A percentile compares a stretch with the other conserved stretches of the same genome.
These are phyloP conservation scores for Acanthisitta chloris DNA, from an alignment of 2,113 vertebrate genomes.

Conservation along the genomic window DNA sequence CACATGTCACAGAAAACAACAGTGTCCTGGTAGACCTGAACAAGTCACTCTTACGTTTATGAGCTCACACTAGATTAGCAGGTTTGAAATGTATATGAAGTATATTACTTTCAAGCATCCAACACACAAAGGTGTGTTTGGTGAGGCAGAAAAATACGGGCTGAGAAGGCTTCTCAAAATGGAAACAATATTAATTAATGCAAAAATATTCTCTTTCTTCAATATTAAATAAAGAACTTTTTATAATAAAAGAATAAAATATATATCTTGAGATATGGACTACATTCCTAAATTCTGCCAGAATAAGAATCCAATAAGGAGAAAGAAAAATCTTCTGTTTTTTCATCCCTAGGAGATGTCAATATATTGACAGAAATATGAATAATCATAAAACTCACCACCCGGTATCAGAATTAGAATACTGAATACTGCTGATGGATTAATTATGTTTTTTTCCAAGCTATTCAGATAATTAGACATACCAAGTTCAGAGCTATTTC, in stretches of 20 bases:
- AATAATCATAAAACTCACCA: conserved; percentile 68
- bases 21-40: not conserved
- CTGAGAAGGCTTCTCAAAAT: not conserved
- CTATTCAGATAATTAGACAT: conserved; percentile 76
- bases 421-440: conserved; percentile 68
- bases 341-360: conserved; percentile 53
- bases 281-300: not conserved
- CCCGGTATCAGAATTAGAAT: conserved; percentile 51
- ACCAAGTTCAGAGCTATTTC: conserved; percentile 72
- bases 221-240: not conserved
- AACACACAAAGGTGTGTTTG: not conserved
- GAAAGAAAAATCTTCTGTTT: not conserved
- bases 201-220: not conserved
- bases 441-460: conserved; percentile 72
- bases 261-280: not conserved
- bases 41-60: not conserved
- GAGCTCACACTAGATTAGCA: not conserved
- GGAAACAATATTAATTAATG: not conserved
- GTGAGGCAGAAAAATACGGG: not conserved
- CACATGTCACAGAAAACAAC: not conserved
- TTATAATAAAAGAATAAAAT: not conserved
- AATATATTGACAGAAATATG: conserved; percentile 57
- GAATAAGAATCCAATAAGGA: not conserved
- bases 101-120: not conserved
- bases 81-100: not conserved